These are phyloP conservation scores for Elanus axillaris DNA, from an alignment of 2,113 vertebrate species.

Conservation along the genomic window DNA sequence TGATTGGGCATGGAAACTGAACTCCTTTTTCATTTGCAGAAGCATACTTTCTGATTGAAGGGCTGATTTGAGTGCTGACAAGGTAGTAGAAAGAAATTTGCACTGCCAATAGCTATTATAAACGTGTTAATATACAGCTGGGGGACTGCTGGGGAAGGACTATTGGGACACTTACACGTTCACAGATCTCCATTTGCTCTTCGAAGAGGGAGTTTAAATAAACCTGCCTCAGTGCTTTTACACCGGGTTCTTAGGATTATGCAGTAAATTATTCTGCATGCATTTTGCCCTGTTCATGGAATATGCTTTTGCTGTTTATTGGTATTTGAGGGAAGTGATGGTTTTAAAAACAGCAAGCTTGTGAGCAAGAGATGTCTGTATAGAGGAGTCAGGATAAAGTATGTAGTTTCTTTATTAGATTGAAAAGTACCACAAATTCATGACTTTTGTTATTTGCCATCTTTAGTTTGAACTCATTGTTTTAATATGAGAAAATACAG, in stretches of 20 bases:
- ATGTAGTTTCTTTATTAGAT: neutral
- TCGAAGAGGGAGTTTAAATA: neutral
- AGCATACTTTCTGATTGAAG: neutral
- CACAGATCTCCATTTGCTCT: neutral
- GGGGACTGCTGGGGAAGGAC: neutral
- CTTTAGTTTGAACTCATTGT: neutral
- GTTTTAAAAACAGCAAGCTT: neutral
- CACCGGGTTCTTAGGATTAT: neutral
- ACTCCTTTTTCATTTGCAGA: neutral
- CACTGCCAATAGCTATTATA: neutral
- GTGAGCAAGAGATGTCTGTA: neutral
- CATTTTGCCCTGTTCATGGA: neutral
- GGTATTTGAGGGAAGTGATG: neutral
- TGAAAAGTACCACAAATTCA: neutral
- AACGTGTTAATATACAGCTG: neutral
- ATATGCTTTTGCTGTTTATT: neutral
- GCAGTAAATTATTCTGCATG: neutral
- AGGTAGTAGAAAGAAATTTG: conserved; percentile 1
- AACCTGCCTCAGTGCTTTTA: neutral
- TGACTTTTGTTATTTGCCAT: neutral
- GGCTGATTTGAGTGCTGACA: neutral
- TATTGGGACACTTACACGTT: neutral
- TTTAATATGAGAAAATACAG: neutral
- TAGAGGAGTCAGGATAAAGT: neutral
- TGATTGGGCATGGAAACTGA: neutral